Base-by-base conservation (phyloP, 2,888 invertebrate species). In the Machimus atricapillus region DNA sequence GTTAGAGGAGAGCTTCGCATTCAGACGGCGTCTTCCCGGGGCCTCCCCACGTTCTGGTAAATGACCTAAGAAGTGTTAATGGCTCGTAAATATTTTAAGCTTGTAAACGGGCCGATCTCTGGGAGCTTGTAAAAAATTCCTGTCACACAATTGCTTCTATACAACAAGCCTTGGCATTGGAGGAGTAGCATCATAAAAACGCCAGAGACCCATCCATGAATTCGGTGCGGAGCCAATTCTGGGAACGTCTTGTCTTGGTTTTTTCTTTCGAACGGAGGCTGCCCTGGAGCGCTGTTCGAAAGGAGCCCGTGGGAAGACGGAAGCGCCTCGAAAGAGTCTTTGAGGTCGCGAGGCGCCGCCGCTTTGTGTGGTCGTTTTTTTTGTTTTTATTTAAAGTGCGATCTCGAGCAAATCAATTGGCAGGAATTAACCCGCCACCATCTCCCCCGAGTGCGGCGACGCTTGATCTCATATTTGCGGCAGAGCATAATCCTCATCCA, bases 21-120 rank as follows among this genome's bases (percentile, higher is more conserved):
- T 78, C 23, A 66, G 19, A 14, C 66, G 23, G 66, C 66, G 66
- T 66, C 27, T 66, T 27, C 27, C 12, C 23, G 23, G 56, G 6
- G 19, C 56, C 40, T 37, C 85, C 52, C 52, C 34, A 66, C 27
- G 40, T 46, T 66, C 66, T 78, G 78, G 78, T 86, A 86, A 86
- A 86, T 78, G 86, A 86, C 40, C 86, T 86, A 86, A 86, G 86
- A 86, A 86, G 86, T 86, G 86, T 78, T 86, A 86, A 86, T 86
- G 86, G 86, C 78, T 86, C 86, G 86, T 86, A 86, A 86, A 86
- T 86, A 86, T 86, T 86, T 86, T 78, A 78, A 86, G 56, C 58
- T 86, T 86, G 86, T 86, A 85, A 85, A 85, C 85, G 66, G 66
- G 66, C 8, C 66, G 82, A 34, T 83, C 82, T 66, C 23, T n/a